phyloP scores from a whole-genome alignment of 2,797 vertebrate species.

The Masticophis lateralis region DNA sequence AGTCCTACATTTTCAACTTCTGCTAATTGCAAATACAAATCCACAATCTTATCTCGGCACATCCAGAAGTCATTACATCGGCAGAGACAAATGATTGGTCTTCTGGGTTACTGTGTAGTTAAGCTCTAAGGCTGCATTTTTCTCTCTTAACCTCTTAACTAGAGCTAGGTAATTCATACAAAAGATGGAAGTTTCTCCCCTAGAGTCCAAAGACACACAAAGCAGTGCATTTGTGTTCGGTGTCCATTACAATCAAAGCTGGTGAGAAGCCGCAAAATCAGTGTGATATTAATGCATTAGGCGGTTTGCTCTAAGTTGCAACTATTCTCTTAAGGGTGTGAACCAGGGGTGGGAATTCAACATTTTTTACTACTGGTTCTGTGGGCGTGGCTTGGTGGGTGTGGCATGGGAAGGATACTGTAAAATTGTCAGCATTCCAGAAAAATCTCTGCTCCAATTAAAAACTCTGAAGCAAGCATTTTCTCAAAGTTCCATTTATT shows the following conservation, averaged over 20 bases:
- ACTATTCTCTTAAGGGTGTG: conserved; percentile 29
- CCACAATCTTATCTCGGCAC: not conserved
- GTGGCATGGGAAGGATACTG: no score
- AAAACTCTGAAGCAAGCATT: no score
- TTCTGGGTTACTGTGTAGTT: not conserved
- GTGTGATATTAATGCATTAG: not conserved
- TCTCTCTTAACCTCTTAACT: not conserved
- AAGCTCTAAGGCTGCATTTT: no score
- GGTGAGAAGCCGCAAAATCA: not conserved
- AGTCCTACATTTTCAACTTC: not conserved
- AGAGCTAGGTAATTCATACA: not conserved
- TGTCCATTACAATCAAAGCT: conserved; percentile 16
- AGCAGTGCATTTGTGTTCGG: not conserved
- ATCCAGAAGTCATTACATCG: not conserved
- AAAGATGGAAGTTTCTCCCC: not conserved
- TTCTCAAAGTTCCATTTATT: no score
- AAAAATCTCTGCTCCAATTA: no score
- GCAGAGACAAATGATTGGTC: not conserved
- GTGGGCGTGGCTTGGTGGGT: no score
- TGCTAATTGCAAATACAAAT: not conserved
- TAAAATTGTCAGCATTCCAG: no score
- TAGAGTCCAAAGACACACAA: not conserved
- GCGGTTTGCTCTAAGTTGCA: not conserved
- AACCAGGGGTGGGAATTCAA: not conserved
- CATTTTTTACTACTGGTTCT: no score